These are phyloP conservation scores for Lasius fuliginosus DNA, from an alignment of 2,888 invertebrate genomes.

Conservation along the genomic window DNA sequence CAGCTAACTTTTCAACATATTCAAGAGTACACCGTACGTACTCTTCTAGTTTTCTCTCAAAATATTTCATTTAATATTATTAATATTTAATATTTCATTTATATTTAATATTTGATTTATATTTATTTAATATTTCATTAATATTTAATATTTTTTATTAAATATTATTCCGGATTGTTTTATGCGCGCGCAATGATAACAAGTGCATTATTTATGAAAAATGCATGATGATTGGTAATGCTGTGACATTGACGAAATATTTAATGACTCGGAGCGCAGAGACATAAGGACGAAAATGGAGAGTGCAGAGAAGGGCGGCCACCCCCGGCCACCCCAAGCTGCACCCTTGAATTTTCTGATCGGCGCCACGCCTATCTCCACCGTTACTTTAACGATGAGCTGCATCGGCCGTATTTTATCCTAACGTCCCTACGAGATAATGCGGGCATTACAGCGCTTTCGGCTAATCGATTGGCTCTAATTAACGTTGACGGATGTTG, in stretches of 20 bases:
- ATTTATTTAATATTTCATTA: neutral
- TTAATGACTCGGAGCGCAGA: neutral
- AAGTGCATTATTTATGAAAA: neutral
- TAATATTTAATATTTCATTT: too few relatives aligned
- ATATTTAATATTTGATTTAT: too few relatives aligned
- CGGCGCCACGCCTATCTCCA: constrained; percentile 80
- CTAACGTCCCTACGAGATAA: constrained; percentile 72
- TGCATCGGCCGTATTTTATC: constrained; percentile 76
- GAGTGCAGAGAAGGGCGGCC: constrained; percentile 9
- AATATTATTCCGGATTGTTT: neutral
- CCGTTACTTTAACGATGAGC: constrained; percentile 70
- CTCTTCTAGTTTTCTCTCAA: neutral
- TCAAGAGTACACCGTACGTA: neutral
- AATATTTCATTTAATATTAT: constrained; percentile 2
- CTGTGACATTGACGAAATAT: neutral
- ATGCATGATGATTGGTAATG: neutral
- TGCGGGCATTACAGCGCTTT: constrained; percentile 68
- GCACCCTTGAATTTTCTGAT: constrained; percentile 77
- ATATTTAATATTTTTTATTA: neutral
- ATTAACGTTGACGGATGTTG: constrained; percentile 55
- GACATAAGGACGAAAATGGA: neutral
- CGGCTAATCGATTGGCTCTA: constrained; percentile 69
- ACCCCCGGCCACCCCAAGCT: constrained; percentile 57
- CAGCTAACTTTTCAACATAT: neutral
- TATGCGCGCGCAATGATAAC: neutral